Base-by-base conservation (phyloP, 2,797 vertebrate genomes). In the Neomorphus geoffroyi region DNA sequence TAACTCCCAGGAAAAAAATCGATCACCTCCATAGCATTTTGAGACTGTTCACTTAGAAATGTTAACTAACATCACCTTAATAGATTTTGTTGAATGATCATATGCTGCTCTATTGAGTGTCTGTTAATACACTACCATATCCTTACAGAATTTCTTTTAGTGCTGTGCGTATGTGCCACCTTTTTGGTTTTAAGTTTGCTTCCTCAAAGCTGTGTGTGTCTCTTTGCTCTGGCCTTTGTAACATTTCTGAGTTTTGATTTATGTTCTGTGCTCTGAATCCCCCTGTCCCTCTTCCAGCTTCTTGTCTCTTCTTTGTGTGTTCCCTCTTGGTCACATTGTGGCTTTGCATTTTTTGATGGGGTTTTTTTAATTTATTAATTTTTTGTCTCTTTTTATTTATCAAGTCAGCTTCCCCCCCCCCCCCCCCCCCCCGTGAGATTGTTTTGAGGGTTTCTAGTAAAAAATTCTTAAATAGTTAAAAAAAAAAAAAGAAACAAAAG, bases 1-100 rank as follows among this genome's bases (percentile, higher is more conserved):
- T 86, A 78, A 48, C 27, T 78, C 37, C 15, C 27, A 27, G 13
- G 10, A 26, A 33, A 39, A 4, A 10, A 27, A 19, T 32, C 22
- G 10, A 28, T 46, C 1, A 3, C 0, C 1, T 62, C 32, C 6
- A 1, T 50, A 41, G 45, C n/a, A 21, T 75, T 66, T 82, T 35
- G 57, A 72, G 35, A 18, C 30, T 21, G 13, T 67, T 86, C 58
- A n/a, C 10, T 89, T 46, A 26, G 2, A 46, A 32, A 18, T 56
- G 28, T 64, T 89, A 60, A 65, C 17, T 66, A 66, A 48, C 14
- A 62, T 30, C 18, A 50, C 18, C 23, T 37, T 57, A 45, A 18
- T 12, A 74, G 28, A 39, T 91, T 70, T 50, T 62, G 24, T 39
- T 83, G 37, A 79, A 33, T n/a, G 22, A 56, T 41, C 4, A 0